These are phyloP conservation scores for Tholera decimalis DNA, from an alignment of 2,888 invertebrate species.

Conservation along the genomic window DNA sequence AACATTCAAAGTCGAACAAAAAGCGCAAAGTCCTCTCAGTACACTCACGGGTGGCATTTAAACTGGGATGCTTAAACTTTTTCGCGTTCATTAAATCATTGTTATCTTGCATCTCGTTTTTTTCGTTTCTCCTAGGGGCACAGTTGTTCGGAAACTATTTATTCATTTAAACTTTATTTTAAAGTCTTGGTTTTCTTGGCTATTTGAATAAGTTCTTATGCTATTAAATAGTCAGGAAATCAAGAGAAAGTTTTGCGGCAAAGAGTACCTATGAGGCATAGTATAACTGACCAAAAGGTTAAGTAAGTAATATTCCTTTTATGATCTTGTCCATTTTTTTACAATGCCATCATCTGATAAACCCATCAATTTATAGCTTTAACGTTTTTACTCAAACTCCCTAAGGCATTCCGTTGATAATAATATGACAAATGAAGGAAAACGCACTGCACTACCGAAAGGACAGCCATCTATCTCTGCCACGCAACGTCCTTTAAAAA, in stretches of 20 bases:
- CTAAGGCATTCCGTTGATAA: neutral
- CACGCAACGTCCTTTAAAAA: slow-evolving; percentile 45
- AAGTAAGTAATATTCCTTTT: neutral
- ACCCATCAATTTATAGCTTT: neutral
- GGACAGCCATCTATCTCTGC: slow-evolving; percentile 42
- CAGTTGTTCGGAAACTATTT: slow-evolving; percentile 68
- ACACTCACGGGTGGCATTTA: slow-evolving; percentile 75
- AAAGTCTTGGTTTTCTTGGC: slow-evolving; percentile 14
- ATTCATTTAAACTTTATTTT: slow-evolving; percentile 56
- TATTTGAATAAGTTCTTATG: neutral
- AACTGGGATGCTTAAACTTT: slow-evolving; percentile 74
- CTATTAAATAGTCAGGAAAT: neutral
- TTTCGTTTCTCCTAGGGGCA: slow-evolving; percentile 65
- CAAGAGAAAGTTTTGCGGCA: neutral
- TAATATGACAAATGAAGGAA: slow-evolving; percentile 11
- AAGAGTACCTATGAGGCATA: neutral
- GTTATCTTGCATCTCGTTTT: slow-evolving; percentile 79
- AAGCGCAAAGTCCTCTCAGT: slow-evolving; percentile 64
- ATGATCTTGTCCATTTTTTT: neutral
- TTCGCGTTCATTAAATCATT: slow-evolving; percentile 83
- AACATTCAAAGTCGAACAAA: slow-evolving; percentile 56
- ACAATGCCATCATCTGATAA: no score
- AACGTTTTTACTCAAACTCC: neutral
- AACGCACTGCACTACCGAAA: slow-evolving; percentile 12
- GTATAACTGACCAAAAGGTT: neutral